phyloP scores from a whole-genome alignment of 2,113 vertebrate species.

The Hoplias malabaricus region DNA sequence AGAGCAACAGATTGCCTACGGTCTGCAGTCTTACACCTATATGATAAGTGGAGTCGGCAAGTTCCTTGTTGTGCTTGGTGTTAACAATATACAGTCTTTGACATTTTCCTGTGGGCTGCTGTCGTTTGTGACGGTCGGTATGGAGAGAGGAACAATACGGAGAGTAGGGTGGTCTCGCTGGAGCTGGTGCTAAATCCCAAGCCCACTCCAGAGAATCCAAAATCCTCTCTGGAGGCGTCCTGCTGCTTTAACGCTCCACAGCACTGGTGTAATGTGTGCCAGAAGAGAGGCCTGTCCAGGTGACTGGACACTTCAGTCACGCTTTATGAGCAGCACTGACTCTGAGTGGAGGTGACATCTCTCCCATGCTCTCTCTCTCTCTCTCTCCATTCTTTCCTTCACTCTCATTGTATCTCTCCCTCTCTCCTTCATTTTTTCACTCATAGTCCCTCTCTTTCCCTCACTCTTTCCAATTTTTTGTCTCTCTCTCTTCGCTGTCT shows the following conservation, averaged over 20 bases:
- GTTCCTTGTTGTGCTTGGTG: neutral
- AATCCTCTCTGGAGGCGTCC: conserved; percentile 8
- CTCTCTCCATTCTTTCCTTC: neutral
- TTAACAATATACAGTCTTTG: neutral
- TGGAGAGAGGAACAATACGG: neutral
- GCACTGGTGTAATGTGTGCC: conserved; percentile 13
- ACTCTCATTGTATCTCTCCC: neutral
- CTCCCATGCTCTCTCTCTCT: neutral
- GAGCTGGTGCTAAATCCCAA: neutral
- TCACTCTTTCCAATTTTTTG: neutral
- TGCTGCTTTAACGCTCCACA: neutral
- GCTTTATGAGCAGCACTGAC: neutral
- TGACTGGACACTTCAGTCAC: neutral
- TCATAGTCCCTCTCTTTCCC: neutral
- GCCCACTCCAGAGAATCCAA: conserved; percentile 19
- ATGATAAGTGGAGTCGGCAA: too few species aligned
- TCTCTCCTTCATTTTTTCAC: neutral
- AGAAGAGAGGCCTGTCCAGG: neutral
- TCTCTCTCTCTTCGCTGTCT: neutral
- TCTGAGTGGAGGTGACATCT: conserved; percentile 13
- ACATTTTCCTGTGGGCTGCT: neutral
- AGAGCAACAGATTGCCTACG: too few species aligned
- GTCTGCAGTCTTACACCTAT: too few species aligned
- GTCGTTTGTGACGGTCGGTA: neutral
- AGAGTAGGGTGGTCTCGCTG: neutral